These are phyloP conservation scores for Haliaeetus leucogaster DNA, from an alignment of 2,113 vertebrate species.

Conservation along the genomic window DNA sequence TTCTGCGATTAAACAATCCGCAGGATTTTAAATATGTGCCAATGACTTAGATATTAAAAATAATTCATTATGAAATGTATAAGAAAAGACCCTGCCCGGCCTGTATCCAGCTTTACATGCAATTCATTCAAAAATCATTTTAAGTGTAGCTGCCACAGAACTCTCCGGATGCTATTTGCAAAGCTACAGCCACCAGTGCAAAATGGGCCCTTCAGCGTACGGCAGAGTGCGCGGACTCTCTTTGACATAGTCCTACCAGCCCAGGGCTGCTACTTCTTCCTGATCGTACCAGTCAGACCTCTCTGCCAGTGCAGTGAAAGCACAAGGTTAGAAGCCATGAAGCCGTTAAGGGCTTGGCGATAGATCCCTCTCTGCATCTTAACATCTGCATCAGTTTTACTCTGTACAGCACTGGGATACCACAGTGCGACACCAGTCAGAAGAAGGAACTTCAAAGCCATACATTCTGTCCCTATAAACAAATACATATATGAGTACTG, in stretches of 20 bases:
- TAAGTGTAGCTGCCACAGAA: not conserved
- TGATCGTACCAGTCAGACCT: accelerated
- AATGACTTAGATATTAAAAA: not conserved
- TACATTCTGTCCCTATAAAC: not conserved
- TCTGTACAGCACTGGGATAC: not conserved
- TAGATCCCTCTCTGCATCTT: not conserved
- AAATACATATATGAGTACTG: not conserved
- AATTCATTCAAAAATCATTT: not conserved
- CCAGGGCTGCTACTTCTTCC: not conserved
- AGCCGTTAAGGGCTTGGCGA: not conserved
- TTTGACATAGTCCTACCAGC: not conserved
- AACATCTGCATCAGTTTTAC: not conserved
- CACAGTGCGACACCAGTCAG: not conserved
- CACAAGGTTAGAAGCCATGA: not conserved
- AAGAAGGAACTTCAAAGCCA: not conserved
- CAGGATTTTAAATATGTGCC: not conserved
- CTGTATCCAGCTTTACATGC: not conserved
- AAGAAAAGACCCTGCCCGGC: not conserved
- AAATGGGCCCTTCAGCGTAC: accelerated
- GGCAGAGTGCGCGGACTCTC: not conserved
- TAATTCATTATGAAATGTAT: not conserved
- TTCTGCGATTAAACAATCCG: not conserved
- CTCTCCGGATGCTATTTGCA: not conserved
- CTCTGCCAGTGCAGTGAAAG: not conserved
- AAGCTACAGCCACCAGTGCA: not conserved